Base-by-base conservation (phyloP, 2,888 invertebrate genomes). In the Melinopterus prodromus region DNA sequence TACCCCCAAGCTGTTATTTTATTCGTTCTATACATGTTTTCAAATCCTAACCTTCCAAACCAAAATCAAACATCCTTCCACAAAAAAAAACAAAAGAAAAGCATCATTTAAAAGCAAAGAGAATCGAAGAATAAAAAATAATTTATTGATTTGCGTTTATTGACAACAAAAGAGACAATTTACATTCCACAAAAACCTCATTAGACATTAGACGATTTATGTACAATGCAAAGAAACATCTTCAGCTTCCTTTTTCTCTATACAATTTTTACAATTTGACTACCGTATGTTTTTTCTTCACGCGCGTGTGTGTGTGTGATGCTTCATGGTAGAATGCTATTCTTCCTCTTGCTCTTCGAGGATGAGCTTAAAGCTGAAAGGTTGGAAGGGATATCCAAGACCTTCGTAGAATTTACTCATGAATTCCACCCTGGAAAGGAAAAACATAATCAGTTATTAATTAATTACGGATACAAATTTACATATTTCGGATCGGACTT, bases 401-500 rank as follows among this genome's bases (percentile, higher is more conserved):
- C 95, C 95, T 38, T 89, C 88, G 87, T 95, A 95, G 87, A 95
- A 95, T 87, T 95, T 95, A 86, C 92, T 94, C 91, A 94, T 93
- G 88, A 95, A 95, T 87, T 95, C 95, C 82, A 95, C 94, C 94
- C 94, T 94, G 87, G 80, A 87, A 69, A 69, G 77, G 76, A 69
- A 70, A 76, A 71, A 35, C 14, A 71, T 26, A n/a, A 76, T 53
- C 9, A 69, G 16, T n/a, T n/a, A n/a, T n/a, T n/a, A n/a, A n/a
- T n/a, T n/a, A n/a, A n/a, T n/a, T n/a, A n/a, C n/a, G n/a, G n/a
- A n/a, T n/a, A n/a, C n/a, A n/a, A n/a, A n/a, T n/a, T n/a, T n/a
- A n/a, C n/a, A n/a, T n/a, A n/a, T n/a, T n/a, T n/a, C n/a, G n/a
- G n/a, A n/a, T n/a, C n/a, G n/a, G n/a, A n/a, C n/a, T n/a, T n/a